Conservation (phyloP, 2,888 invertebrate species). For the Lochmaea capreae region DNA sequence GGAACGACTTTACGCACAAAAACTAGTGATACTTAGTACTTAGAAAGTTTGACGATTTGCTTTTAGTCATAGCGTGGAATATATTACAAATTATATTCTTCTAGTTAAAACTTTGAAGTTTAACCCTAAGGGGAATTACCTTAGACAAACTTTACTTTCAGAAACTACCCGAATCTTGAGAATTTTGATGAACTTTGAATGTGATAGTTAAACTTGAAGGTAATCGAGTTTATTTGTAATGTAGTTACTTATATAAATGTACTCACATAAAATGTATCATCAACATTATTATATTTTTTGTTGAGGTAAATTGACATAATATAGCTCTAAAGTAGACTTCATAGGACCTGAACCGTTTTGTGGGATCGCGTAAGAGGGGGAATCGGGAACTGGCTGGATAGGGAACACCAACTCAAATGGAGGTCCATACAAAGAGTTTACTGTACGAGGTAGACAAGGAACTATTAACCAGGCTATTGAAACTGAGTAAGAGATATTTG, state of each 20-base stretch:
- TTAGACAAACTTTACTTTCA: background rate
- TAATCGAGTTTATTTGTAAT: background rate
- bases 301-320: too few relatives aligned
- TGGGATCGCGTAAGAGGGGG: too few relatives aligned
- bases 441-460: too few relatives aligned
- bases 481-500: too few relatives aligned
- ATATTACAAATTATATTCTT: slow-evolving; percentile 6
- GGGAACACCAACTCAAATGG: too few relatives aligned
- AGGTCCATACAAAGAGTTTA: too few relatives aligned
- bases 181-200: background rate
- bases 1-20: too few relatives aligned
- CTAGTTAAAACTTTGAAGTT: slow-evolving; percentile 1
- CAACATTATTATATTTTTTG: too few relatives aligned
- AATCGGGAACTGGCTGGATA: too few relatives aligned
- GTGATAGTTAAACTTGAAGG: background rate
- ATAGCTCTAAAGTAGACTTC: too few relatives aligned
- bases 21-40: background rate
- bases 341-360: too few relatives aligned
- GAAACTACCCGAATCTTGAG: background rate
- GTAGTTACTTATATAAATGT: background rate
- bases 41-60: slow-evolving; percentile 3
- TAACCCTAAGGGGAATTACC: slow-evolving; percentile 2
- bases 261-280: background rate
- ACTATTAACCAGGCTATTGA: too few relatives aligned
- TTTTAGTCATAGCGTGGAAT: background rate